Evolutionary conservation across 2,797 vertebrate genomes (phyloP).

Genomic region (Nyctibius grandis): DNA sequence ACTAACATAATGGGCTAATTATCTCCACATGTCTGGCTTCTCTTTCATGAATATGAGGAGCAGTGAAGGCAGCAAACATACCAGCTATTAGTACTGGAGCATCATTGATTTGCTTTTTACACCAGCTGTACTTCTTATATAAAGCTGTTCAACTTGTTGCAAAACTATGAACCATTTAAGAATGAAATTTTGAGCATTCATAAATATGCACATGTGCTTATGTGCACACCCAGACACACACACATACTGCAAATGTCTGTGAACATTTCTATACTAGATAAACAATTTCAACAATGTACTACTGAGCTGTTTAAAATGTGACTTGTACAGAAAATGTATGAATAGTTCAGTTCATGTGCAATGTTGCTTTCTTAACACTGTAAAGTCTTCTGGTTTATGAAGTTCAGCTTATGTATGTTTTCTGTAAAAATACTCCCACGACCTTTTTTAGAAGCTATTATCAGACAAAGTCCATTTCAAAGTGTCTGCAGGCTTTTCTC

Average conservation of each 20-base stretch:
- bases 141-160: not conserved
- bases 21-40: not conserved
- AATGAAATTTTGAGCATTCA: not conserved
- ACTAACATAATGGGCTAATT: slow-evolving; percentile 11
- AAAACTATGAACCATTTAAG: not conserved
- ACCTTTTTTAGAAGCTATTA: not conserved
- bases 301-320: not conserved
- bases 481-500: not conserved
- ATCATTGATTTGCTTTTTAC: not conserved
- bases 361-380: not conserved
- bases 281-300: not conserved
- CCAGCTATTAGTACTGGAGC: not conserved
- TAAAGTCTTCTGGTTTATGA: not conserved
- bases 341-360: not conserved
- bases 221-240: not conserved
- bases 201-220: not conserved
- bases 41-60: slow-evolving; percentile 2
- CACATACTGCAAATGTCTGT: not conserved
- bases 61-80: not conserved
- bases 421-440: not conserved
- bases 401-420: not conserved
- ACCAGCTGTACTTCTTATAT: not conserved
- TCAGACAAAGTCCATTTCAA: not conserved
- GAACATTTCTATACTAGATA: not conserved
- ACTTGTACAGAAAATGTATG: not conserved